phyloP scores from a whole-genome alignment of 2,797 vertebrate species.

The Limosa lapponica region DNA sequence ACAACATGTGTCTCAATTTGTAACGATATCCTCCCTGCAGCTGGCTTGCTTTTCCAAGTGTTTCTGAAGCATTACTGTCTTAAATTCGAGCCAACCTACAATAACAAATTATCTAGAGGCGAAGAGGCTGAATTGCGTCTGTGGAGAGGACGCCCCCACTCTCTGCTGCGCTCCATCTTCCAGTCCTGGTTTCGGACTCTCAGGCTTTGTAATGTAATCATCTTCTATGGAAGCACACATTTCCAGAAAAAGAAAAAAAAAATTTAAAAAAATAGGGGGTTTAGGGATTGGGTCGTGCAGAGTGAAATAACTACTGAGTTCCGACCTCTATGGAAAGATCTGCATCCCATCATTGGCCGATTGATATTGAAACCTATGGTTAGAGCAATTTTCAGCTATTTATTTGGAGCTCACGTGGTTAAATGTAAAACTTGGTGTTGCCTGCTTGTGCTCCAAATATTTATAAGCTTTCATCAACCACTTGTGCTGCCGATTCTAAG shows the following conservation, averaged over 20 bases:
- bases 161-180: constrained; percentile 51
- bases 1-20: constrained; percentile 77
- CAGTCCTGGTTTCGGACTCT: constrained; percentile 49
- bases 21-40: constrained; percentile 75
- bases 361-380: constrained; percentile 77
- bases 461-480: constrained; percentile 48
- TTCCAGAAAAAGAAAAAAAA: not conserved
- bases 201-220: constrained; percentile 51
- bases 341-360: constrained; percentile 63
- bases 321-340: constrained; percentile 62
- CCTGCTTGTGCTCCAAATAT: constrained; percentile 72
- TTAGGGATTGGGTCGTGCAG: constrained; percentile 45
- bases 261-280: not conserved
- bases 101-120: constrained; percentile 73
- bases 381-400: constrained; percentile 77
- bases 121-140: constrained; percentile 64
- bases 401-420: constrained; percentile 68
- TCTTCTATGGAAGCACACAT: constrained; percentile 48
- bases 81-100: constrained; percentile 72
- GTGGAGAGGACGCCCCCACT: not conserved
- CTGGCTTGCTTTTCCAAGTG: constrained; percentile 76
- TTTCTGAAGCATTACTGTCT: constrained; percentile 76
- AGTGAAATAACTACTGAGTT: constrained; percentile 66
- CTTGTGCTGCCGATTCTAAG: constrained; percentile 57
- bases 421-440: constrained; percentile 69